Evolutionary conservation across 2,888 invertebrate genomes (phyloP), one percentile per base, ranked within the genome.

Genomic region (Yponomeuta plumbellus): DNA sequence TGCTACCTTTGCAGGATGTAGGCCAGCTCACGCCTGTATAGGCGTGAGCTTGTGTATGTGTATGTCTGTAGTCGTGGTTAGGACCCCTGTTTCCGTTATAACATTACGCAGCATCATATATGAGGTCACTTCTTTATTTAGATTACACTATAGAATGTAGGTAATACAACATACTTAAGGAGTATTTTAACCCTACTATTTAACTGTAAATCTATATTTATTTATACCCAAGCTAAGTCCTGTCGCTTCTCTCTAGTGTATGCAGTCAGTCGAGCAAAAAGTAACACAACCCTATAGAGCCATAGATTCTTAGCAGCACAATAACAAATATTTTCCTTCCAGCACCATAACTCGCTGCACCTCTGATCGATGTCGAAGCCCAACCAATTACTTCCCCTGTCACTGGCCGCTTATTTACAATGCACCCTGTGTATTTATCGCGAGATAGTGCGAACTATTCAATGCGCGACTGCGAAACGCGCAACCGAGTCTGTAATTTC

Each of bases 331-430:
- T 59, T 66, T 72, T 75, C 75, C 73, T 73, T 76, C 71, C 17
- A 17, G 23, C 75, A 74, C 76, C 73, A 77, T 77, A 80, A 78
- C 75, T 76, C 73, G 71, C 67, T 68, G 66, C 69, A 71, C 20
- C 21, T 76, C 76, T 80, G 81, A 80, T 80, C 79, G 76, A 81
- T 80, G 80, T 79, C 73, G 78, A 78, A 76, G 77, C 78, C 75
- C 79, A 79, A 76, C 83, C 85, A 86, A 86, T 86, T 86, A 87
- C 81, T 81, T 73, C 74, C 75, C 80, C 74, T 83, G 85, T 85
- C 84, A 83, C 77, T 81, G 81, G 75, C 75, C 75, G 74, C 79
- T 85, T 83, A 85, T 86, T 85, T 84, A 85, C 81, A 79, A 77
- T 76, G 77, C 74, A 74, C 73, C 75, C 77, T 81, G 79, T 82